These are phyloP conservation scores for Brachylomia viminalis DNA, from an alignment of 2,888 invertebrate species.

Conservation along the genomic window DNA sequence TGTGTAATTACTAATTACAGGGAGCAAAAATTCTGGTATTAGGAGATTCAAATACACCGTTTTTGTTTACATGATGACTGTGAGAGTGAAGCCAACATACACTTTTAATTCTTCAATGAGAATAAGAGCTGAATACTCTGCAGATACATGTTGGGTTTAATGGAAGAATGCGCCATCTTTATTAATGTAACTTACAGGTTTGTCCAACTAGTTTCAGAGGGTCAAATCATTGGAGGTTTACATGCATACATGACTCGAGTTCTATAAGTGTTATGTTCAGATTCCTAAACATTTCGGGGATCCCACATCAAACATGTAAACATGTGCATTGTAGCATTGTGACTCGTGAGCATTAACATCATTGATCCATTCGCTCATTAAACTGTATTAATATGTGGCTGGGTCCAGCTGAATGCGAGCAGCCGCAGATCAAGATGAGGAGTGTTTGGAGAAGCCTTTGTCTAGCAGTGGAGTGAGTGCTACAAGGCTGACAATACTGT, in stretches of 20 bases:
- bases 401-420: too few species aligned
- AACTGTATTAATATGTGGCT: too few species aligned
- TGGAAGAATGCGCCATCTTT: neutral
- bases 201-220: neutral
- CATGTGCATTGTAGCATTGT: neutral
- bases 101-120: constrained; percentile 12
- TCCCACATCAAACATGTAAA: neutral
- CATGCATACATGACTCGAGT: neutral
- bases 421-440: too few species aligned
- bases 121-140: neutral
- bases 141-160: neutral
- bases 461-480: neutral
- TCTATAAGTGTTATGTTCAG: neutral
- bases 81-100: constrained; percentile 1
- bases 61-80: constrained; percentile 20
- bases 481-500: neutral
- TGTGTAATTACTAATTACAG: constrained; percentile 47
- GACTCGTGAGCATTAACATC: too few species aligned
- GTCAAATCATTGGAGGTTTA: neutral
- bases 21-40: constrained; percentile 53
- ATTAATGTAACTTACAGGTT: neutral
- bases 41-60: constrained; percentile 36
- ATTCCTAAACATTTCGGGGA: neutral
- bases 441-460: too few species aligned
- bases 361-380: too few species aligned